phyloP scores from a whole-genome alignment of 2,797 vertebrate species.

The Anomalospiza imberbis region DNA sequence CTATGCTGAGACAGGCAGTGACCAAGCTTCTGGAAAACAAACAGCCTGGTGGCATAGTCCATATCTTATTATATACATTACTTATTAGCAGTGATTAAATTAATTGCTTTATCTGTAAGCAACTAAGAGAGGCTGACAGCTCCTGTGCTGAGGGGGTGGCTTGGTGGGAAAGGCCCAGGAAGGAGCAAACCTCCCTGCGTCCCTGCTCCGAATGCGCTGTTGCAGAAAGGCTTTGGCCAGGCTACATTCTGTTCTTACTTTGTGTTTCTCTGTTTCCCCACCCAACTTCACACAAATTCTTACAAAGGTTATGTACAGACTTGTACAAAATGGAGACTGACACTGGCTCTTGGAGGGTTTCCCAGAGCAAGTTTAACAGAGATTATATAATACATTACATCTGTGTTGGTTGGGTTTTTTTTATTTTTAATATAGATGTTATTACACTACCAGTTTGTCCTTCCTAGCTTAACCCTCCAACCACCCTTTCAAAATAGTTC shows the following conservation, averaged over 20 bases:
- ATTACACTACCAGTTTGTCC: conserved; percentile 24
- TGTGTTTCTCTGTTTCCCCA: conserved; percentile 30
- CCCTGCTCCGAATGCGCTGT: background rate
- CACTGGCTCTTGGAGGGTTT: conserved; percentile 59
- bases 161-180: background rate
- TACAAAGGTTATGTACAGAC: conserved; percentile 61
- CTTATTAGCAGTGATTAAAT: background rate
- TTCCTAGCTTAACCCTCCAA: conserved; percentile 51
- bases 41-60: background rate
- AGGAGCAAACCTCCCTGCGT: background rate
- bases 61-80: background rate
- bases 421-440: conserved; percentile 41
- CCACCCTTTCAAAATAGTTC: conserved; percentile 27
- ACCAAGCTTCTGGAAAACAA: background rate
- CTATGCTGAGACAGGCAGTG: background rate
- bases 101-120: background rate
- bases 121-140: background rate
- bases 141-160: background rate
- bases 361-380: conserved; percentile 61
- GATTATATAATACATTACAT: conserved; percentile 66
- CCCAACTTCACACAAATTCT: conserved; percentile 56
- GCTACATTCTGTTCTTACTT: conserved; percentile 22
- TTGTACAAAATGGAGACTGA: conserved; percentile 63
- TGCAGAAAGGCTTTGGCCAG: background rate
- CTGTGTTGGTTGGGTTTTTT: conserved; percentile 18